phyloP scores from a whole-genome alignment of 2,888 invertebrate species.

The Agrotis exclamationis region DNA sequence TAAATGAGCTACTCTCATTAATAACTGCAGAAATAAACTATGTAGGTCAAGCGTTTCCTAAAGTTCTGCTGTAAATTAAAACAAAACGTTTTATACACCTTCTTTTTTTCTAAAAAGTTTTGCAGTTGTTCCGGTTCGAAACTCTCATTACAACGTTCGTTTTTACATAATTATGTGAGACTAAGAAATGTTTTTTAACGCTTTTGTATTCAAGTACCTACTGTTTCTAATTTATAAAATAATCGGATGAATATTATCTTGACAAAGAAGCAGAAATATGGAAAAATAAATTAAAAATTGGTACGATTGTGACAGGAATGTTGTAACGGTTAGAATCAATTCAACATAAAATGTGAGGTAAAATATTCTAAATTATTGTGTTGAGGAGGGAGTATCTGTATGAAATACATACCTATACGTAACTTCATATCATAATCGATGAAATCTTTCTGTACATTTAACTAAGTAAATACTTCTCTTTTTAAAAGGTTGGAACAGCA shows the following conservation, averaged over 20 bases:
- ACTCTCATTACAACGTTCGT: constrained; percentile 9
- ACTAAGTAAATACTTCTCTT: too few relatives aligned
- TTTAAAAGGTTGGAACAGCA: too few relatives aligned
- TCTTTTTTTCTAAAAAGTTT: constrained; percentile 13
- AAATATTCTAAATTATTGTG: neutral
- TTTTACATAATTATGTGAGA: neutral
- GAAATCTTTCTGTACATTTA: neutral
- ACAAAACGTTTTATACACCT: constrained; percentile 5
- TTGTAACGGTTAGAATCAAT: neutral
- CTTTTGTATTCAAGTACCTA: neutral
- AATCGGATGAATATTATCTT: constrained; percentile 13
- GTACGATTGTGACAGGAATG: too few relatives aligned
- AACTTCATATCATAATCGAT: too few relatives aligned
- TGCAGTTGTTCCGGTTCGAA: constrained; percentile 6
- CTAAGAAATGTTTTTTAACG: neutral
- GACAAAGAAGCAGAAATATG: neutral
- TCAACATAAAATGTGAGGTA: neutral
- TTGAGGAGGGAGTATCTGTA: too few relatives aligned
- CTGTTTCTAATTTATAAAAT: neutral
- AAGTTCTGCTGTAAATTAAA: constrained; percentile 10
- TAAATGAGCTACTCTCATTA: constrained; percentile 23
- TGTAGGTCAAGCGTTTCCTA: constrained; percentile 15
- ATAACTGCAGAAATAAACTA: constrained; percentile 13
- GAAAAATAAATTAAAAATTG: constrained; percentile 1
- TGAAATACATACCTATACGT: too few relatives aligned